Conservation (phyloP, 2,113 vertebrate genomes). For the Psittacus erithacus region DNA sequence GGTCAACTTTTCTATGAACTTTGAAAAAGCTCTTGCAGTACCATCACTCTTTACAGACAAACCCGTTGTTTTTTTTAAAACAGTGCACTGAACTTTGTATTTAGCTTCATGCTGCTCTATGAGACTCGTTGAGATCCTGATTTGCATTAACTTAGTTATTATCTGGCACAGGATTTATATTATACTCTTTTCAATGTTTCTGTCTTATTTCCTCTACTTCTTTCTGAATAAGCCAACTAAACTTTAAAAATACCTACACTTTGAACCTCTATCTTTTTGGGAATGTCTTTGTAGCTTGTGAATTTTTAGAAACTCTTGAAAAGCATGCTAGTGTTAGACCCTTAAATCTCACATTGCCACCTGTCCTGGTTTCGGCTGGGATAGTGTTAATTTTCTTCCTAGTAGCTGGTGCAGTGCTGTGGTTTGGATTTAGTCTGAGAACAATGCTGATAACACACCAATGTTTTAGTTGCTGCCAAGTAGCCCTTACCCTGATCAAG, state of each 20-base stretch:
- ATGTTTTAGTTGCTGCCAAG: not conserved
- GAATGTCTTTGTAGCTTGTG: not conserved
- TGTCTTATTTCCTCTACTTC: not conserved
- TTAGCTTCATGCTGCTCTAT: not conserved
- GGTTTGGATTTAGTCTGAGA: not conserved
- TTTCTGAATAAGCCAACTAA: not conserved
- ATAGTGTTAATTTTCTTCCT: not conserved
- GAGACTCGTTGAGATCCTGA: fast-evolving
- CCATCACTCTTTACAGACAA: not conserved
- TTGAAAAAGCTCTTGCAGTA: not conserved
- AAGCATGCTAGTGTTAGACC: not conserved
- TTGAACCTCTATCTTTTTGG: not conserved
- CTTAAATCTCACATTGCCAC: not conserved
- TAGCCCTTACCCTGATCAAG: not conserved
- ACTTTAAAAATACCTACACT: not conserved
- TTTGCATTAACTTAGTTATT: not conserved
- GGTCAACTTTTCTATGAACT: not conserved
- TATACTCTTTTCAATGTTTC: not conserved
- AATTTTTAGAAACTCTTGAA: not conserved
- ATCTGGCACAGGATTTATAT: not conserved
- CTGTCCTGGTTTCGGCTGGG: not conserved
- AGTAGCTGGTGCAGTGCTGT: not conserved
- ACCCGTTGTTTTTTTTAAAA: not conserved
- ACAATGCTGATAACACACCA: not conserved
- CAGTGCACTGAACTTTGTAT: not conserved